Conservation (phyloP, 1,140 invertebrate genomes). For the Goniozus legneri region DNA sequence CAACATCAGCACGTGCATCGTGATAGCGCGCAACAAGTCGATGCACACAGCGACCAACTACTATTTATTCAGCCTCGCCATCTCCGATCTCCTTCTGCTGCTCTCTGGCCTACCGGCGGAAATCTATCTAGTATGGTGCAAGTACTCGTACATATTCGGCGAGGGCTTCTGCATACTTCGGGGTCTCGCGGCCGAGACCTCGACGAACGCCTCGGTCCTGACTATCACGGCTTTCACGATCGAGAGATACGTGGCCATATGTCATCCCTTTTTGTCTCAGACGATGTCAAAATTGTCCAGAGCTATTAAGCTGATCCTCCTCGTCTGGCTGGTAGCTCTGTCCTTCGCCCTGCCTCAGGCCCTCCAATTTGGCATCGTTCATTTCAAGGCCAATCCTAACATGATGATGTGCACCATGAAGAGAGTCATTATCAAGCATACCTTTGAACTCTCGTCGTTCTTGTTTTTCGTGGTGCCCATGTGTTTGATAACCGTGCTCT, state of each 20-base stretch:
- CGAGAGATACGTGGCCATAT: conserved; percentile 89
- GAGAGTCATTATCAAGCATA: conserved; percentile 63
- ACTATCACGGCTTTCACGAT: conserved; percentile 93
- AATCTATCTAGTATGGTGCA: conserved; percentile 82
- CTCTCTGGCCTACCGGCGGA: conserved; percentile 78
- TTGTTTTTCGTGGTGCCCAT: conserved; percentile 85
- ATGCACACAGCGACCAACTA: conserved; percentile 93
- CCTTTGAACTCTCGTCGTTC: conserved; percentile 82
- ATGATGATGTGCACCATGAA: conserved; percentile 60
- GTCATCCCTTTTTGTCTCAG: conserved; percentile 85
- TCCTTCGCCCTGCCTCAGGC: conserved; percentile 77
- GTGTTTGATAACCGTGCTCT: conserved; percentile 79
- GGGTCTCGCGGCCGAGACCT: conserved; percentile 82
- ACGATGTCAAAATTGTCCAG: conserved; percentile 77
- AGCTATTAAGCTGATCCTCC: conserved; percentile 67
- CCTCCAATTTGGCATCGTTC: conserved; percentile 68
- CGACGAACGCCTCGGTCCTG: conserved; percentile 88
- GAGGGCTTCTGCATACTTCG: conserved; percentile 80
- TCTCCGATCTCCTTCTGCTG: conserved; percentile 89
- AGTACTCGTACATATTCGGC: conserved; percentile 86
- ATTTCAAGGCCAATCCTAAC: conserved; percentile 44
- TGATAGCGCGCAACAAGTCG: conserved; percentile 86
- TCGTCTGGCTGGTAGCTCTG: conserved; percentile 69
- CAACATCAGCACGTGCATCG: conserved; percentile 89
- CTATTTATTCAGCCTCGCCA: conserved; percentile 89